phyloP scores from a whole-genome alignment of 2,888 invertebrate genomes.

The Archaeoteleia sp. region DNA sequence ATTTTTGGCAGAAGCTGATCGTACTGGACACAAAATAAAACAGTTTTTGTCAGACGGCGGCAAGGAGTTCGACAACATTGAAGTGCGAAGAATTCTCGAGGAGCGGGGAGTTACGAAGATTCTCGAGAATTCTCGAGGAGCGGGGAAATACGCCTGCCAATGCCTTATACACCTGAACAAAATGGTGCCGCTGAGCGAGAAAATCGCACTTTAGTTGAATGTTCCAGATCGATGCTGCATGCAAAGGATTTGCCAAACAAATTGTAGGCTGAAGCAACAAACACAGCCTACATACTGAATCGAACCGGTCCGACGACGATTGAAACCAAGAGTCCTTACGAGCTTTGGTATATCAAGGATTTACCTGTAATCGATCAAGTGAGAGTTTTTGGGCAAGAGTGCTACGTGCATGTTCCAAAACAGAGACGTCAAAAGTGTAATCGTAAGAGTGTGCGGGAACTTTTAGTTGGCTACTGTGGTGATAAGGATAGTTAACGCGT shows the following conservation, averaged over 20 bases:
- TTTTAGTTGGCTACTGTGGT: slow-evolving; percentile 45
- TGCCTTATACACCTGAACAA: slow-evolving; percentile 24
- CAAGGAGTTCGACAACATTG: slow-evolving; percentile 10
- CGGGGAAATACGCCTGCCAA: slow-evolving; percentile 2
- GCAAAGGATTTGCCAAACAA: slow-evolving; percentile 4
- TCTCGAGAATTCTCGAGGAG: too few relatives aligned
- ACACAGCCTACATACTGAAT: slow-evolving; percentile 53
- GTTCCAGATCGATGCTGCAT: slow-evolving; percentile 13
- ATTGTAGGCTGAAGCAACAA: slow-evolving; percentile 56
- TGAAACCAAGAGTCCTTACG: slow-evolving; percentile 56
- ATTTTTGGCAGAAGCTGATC: slow-evolving; percentile 44
- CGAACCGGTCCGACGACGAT: slow-evolving; percentile 56
- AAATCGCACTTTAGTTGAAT: slow-evolving; percentile 22
- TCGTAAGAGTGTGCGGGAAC: slow-evolving; percentile 48
- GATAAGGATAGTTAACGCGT: slow-evolving; percentile 32
- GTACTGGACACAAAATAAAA: slow-evolving; percentile 6
- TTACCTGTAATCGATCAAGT: slow-evolving; percentile 55
- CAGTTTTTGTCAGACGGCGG: slow-evolving; percentile 14
- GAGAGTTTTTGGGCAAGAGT: slow-evolving; percentile 51
- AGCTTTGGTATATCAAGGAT: slow-evolving; percentile 56
- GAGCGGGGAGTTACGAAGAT: slow-evolving; percentile 18
- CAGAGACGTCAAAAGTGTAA: slow-evolving; percentile 49
- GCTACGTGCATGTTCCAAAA: slow-evolving; percentile 46
- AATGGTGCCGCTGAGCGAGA: slow-evolving; percentile 25
- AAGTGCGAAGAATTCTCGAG: slow-evolving; percentile 4